Conservation (phyloP, 23 tunicate genomes). For the Diplosoma virens region DNA sequence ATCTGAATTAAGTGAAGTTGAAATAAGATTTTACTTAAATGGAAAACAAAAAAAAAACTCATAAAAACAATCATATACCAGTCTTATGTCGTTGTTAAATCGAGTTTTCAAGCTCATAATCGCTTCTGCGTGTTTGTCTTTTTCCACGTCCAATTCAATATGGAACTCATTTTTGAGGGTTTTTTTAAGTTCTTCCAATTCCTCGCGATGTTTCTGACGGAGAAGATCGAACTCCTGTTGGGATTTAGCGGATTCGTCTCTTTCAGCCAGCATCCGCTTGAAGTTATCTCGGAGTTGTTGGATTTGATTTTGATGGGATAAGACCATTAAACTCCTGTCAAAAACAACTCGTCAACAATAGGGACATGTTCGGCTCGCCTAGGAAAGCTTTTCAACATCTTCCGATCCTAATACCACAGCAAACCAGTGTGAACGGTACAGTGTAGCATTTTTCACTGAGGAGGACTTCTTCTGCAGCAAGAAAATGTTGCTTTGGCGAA, state of each 20-base stretch:
- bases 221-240: constrained; percentile 28
- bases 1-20: no score
- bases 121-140: constrained; percentile 69
- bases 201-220: constrained; percentile 28
- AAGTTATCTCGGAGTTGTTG: constrained; percentile 68
- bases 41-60: no score
- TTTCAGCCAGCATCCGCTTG: constrained; percentile 46
- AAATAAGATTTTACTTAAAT: no score
- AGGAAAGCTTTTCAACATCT: no score
- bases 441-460: no score
- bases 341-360: no score
- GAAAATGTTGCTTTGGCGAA: no score
- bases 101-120: constrained; percentile 29
- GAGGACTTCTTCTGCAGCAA: no score
- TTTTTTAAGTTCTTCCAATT: constrained; percentile 48
- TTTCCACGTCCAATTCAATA: constrained; percentile 55
- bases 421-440: no score
- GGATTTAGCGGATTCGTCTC: constrained; percentile 40
- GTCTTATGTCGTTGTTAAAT: constrained; percentile 9
- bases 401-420: no score
- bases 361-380: no score
- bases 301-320: constrained; percentile 83
- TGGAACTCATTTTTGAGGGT: constrained; percentile 42
- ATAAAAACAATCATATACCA: constrained; percentile 31
- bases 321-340: constrained; percentile 60